phyloP scores from a whole-genome alignment of 2,113 vertebrate species.

The Taurulus bubalis region DNA sequence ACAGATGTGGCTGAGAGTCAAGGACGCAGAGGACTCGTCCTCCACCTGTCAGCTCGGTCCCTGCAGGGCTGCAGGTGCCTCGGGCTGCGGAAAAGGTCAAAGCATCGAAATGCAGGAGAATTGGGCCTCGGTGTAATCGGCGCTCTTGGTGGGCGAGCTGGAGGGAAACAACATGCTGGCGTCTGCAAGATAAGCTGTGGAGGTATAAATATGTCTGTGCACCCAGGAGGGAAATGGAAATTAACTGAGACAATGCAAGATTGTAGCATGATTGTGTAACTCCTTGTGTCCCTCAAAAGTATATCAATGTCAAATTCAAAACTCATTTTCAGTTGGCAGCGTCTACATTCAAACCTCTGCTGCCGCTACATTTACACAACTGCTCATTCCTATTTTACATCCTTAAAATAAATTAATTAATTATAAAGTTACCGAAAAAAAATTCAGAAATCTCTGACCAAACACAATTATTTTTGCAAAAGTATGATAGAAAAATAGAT shows the following conservation, averaged over 20 bases:
- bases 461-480: too few species aligned
- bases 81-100: conserved; percentile 58
- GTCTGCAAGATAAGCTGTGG: conserved; percentile 26
- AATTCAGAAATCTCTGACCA: too few species aligned
- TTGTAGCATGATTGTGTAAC: not conserved
- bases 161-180: conserved; percentile 34
- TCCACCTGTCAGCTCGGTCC: conserved; percentile 17
- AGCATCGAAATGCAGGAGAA: conserved; percentile 34
- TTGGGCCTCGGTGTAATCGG: conserved; percentile 31
- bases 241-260: not conserved
- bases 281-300: not conserved
- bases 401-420: too few species aligned
- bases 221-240: conserved; percentile 12
- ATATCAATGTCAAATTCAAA: not conserved
- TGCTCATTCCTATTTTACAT: too few species aligned
- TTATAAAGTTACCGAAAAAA: too few species aligned
- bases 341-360: too few species aligned
- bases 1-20: conserved; percentile 14
- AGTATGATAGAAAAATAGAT: too few species aligned
- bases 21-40: conserved; percentile 26
- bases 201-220: not conserved
- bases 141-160: not conserved
- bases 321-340: not conserved
- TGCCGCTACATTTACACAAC: too few species aligned
- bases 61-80: conserved; percentile 44